phyloP scores from a whole-genome alignment of 2,888 invertebrate genomes.

The Chesias legatella region DNA sequence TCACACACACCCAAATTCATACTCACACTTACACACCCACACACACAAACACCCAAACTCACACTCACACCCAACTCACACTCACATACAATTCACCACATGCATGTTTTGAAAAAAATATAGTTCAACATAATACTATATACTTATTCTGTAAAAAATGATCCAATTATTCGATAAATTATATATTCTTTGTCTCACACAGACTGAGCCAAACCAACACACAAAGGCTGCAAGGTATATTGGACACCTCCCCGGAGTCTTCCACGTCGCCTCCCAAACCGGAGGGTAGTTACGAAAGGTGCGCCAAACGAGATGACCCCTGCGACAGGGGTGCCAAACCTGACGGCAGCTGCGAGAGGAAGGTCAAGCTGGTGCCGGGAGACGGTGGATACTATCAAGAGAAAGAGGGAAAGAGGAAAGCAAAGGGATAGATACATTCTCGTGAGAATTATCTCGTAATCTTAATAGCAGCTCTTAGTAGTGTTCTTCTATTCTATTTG shows the following conservation, averaged over 20 bases:
- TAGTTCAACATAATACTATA: no score
- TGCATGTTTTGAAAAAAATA: no score
- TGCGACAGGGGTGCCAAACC: not conserved
- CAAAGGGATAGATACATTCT: constrained; percentile 22
- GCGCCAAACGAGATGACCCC: not conserved
- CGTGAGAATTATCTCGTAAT: not conserved
- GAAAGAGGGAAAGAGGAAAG: constrained; percentile 46
- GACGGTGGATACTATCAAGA: constrained; percentile 63
- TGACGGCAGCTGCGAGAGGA: constrained; percentile 16
- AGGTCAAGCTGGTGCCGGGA: constrained; percentile 50
- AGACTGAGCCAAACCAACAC: constrained; percentile 68
- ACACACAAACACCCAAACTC: no score
- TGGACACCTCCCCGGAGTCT: constrained; percentile 28
- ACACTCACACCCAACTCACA: no score
- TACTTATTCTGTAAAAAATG: no score
- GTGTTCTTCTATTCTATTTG: no score
- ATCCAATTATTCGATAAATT: not conserved
- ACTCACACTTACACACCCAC: no score
- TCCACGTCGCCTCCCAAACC: constrained; percentile 9
- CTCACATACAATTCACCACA: no score
- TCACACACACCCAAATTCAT: no score
- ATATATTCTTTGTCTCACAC: constrained; percentile 3
- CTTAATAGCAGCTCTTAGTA: no score
- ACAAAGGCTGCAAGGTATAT: constrained; percentile 65
- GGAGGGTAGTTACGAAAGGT: not conserved